Base-by-base conservation (phyloP, 2,797 vertebrate genomes). In the Poecile montanus region DNA sequence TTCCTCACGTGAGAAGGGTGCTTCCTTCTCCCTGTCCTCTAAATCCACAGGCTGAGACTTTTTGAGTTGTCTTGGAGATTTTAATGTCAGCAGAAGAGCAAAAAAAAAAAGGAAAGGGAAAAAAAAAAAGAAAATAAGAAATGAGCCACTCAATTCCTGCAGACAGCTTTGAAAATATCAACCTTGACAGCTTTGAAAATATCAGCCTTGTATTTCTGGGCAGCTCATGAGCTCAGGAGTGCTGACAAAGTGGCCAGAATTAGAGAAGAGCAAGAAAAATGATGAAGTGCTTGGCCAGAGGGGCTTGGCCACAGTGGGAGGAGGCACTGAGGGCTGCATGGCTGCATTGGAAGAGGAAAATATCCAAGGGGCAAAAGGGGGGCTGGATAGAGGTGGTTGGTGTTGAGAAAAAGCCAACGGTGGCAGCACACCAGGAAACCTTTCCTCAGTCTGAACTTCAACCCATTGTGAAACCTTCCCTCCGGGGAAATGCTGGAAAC, bases 391-490 rank as follows among this genome's bases (percentile, higher is more conserved):
- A 58, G 81, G 32, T 58, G 47, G 42, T 25, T 29, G 75, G 36
- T 54, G 54, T 67, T 48, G 74, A 85, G 56, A 6, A 5, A 84
- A 84, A 82, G 60, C 32, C 57, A 60, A 7, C 2, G 34, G 2
- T n/a, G 86, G 70, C 85, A 87, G 51, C 7, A 0, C 65, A 85
- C 56, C 75, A 93, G 77, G 72, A 95, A 91, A 91, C 47, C 51
- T 89, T 87, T 86, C 73, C 66, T 92, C 78, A 53, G 38, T 32
- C 58, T 71, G 75, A 94, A 89, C 72, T 86, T 85, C 81, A 89
- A 20, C 70, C 79, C 10, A 20, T 87, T 94, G 92, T 75, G 88
- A 95, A 94, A 96, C 50, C 32, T 82, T 77, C 47, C 57, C 50
- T 74, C 42, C 60, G 68, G 56, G 42, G 68, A 91, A 82, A 87